These are phyloP conservation scores for Cremastinae sp. DNA, from an alignment of 2,888 invertebrate species.

Conservation along the genomic window DNA sequence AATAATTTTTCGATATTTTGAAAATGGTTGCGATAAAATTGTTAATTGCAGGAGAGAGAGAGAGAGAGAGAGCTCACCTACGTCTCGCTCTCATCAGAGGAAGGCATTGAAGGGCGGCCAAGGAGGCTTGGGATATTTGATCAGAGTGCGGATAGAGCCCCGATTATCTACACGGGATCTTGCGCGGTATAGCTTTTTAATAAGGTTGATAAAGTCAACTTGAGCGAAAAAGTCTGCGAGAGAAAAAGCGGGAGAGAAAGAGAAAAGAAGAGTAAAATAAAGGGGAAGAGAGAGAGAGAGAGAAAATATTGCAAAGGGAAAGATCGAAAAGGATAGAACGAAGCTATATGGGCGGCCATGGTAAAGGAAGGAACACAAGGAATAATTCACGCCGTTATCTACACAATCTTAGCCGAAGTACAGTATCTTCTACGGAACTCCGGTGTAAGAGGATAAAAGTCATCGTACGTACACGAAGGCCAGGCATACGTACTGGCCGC, in stretches of 20 bases:
- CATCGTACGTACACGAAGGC: conserved; percentile 62
- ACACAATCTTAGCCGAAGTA: conserved; percentile 75
- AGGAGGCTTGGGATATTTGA: conserved; percentile 55
- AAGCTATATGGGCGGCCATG: conserved; percentile 63
- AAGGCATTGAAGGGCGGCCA: no score
- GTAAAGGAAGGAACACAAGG: conserved; percentile 69
- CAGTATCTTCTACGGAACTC: conserved; percentile 73
- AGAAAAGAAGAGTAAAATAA: conserved; percentile 33
- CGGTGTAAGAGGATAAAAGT: conserved; percentile 56
- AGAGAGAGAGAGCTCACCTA: conserved; percentile 49
- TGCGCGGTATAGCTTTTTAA: conserved; percentile 76
- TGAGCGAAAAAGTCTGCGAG: conserved; percentile 52
- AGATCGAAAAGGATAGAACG: conserved; percentile 34
- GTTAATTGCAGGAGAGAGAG: conserved; percentile 9
- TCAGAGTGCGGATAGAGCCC: conserved; percentile 67
- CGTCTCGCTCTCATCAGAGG: conserved; percentile 5
- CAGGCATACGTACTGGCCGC: conserved; percentile 58
- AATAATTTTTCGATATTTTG: neutral
- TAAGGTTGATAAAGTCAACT: conserved; percentile 79
- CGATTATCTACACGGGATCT: conserved; percentile 75
- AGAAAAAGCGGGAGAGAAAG: conserved; percentile 29
- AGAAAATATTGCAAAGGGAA: conserved; percentile 24
- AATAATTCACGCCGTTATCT: conserved; percentile 79
- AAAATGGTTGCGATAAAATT: neutral
- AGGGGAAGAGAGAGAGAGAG: conserved; percentile 33